Conservation (phyloP, 2,888 invertebrate genomes). For the Hecatera dysodea region DNA sequence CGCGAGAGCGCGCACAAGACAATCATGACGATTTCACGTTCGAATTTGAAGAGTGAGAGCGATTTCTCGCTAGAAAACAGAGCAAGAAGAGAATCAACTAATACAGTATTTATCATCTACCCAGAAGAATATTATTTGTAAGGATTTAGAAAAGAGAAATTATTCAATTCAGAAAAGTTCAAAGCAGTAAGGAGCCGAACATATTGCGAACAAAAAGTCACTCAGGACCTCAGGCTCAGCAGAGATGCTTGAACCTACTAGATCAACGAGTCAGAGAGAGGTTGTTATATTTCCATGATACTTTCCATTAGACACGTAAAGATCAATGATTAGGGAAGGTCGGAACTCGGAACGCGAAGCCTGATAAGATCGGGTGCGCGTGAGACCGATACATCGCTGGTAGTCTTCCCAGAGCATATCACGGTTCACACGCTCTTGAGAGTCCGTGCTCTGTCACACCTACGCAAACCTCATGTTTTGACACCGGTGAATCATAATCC, state of each 20-base stretch:
- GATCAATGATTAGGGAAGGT: constrained; percentile 80
- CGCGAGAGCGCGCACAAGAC: constrained; percentile 83
- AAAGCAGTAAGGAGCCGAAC: neutral
- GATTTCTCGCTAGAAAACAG: constrained; percentile 59
- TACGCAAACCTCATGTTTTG: constrained; percentile 74
- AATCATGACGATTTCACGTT: constrained; percentile 82
- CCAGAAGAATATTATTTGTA: neutral
- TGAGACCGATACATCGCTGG: constrained; percentile 82
- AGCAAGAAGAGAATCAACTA: constrained; percentile 29
- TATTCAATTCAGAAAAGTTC: neutral
- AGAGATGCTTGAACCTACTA: constrained; percentile 3
- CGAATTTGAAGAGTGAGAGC: constrained; percentile 83
- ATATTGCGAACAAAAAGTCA: constrained; percentile 1
- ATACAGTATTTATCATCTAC: constrained; percentile 9
- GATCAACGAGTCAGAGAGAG: neutral
- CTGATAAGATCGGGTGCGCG: constrained; percentile 84
- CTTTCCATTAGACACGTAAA: constrained; percentile 77
- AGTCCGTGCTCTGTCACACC: constrained; percentile 79
- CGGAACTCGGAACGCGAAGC: constrained; percentile 73
- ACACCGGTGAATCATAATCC: constrained; percentile 74
- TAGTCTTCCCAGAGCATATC: constrained; percentile 70
- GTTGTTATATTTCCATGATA: constrained; percentile 63
- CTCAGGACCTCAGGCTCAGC: too few relatives aligned
- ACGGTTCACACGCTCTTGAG: constrained; percentile 83
- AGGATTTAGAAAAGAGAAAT: too few relatives aligned